Percentiles rank a stretch among this genome's conserved stretches.
phyloP scores from a whole-genome alignment of 2,888 invertebrate genomes.

The Caradrina kadenii region DNA sequence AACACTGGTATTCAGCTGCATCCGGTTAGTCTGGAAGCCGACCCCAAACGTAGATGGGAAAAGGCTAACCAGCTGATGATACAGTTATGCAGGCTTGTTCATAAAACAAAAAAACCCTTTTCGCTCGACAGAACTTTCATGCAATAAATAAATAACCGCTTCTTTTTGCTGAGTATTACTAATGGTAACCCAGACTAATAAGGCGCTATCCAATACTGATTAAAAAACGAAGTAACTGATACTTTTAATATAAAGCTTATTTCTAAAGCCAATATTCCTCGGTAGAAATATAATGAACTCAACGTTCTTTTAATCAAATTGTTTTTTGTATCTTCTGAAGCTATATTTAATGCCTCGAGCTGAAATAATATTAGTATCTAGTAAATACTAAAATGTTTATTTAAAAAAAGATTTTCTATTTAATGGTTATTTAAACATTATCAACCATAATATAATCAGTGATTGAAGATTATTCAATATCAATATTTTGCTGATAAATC shows the following conservation, averaged over 20 bases:
- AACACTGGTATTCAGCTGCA: too few relatives aligned
- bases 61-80: too few relatives aligned
- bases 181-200: background rate
- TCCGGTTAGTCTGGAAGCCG: too few relatives aligned
- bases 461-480: background rate
- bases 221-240: conserved; percentile 7
- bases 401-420: background rate
- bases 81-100: background rate
- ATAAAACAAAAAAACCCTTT: background rate
- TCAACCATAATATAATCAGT: background rate
- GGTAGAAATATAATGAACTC: conserved; percentile 10
- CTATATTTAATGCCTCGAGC: background rate
- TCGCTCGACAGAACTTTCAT: background rate
- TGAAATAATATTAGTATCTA: background rate
- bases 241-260: conserved; percentile 25
- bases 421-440: background rate
- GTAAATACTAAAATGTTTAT: background rate
- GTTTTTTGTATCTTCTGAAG: conserved; percentile 9
- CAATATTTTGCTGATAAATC: background rate
- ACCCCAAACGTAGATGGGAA: too few relatives aligned
- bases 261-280: conserved; percentile 17
- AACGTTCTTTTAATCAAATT: conserved; percentile 23
- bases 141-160: background rate
- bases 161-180: conserved; percentile 7
- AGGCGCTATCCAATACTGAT: background rate